Evolutionary conservation across 2,797 vertebrate species (phyloP).

Genomic region (Thunnus albacares): DNA sequence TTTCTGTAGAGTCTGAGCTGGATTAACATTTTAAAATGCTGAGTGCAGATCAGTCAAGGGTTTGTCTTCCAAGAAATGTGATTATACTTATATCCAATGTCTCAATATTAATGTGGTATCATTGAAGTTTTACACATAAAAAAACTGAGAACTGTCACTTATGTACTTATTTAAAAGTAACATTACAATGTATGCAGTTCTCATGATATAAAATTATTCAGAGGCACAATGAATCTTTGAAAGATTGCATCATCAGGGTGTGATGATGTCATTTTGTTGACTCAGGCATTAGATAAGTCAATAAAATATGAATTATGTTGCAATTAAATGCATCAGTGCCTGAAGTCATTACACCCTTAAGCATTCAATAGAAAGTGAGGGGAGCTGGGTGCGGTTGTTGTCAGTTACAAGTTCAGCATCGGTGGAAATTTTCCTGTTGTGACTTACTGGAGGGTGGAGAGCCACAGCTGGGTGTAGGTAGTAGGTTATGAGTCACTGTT

Average conservation of each 20-base stretch:
- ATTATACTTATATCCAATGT: no score
- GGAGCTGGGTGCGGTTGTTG: slow-evolving; percentile 38
- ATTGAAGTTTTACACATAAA: background rate
- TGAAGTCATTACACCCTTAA: background rate
- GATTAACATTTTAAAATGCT: background rate
- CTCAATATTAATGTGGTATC: no score
- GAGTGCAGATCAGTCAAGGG: background rate
- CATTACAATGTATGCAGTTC: background rate
- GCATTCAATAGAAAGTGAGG: background rate
- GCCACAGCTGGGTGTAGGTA: slow-evolving; percentile 39
- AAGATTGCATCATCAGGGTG: background rate
- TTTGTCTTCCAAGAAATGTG: background rate
- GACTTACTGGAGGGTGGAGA: slow-evolving; percentile 38
- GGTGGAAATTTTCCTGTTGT: slow-evolving; percentile 21
- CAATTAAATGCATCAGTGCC: background rate
- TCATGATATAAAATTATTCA: background rate
- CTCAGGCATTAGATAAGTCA: background rate
- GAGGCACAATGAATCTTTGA: background rate
- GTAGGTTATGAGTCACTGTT: slow-evolving; percentile 30
- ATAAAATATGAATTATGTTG: background rate
- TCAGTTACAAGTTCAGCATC: slow-evolving; percentile 17
- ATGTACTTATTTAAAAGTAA: background rate
- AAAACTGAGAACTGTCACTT: no score
- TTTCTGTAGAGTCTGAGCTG: background rate
- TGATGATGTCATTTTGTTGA: background rate